Percentiles rank a stretch among this genome's conserved stretches.
Conservation (phyloP, 2,113 vertebrate genomes). For the Hyperopisus bebe region DNA sequence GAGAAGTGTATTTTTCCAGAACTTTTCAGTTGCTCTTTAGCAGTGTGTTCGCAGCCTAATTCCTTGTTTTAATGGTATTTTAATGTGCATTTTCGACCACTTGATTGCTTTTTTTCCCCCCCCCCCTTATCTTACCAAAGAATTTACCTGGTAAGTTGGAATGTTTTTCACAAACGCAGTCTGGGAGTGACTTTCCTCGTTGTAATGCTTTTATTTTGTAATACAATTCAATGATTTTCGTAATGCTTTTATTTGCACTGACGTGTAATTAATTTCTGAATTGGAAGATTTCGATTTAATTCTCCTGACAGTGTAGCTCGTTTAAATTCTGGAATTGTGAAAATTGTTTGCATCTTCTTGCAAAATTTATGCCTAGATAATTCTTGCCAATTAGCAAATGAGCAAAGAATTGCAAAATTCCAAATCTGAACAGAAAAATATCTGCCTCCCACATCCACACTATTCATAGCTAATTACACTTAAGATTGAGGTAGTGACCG, state of each 20-base stretch:
- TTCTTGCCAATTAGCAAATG: background rate
- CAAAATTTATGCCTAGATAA: background rate
- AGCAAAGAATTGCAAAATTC: background rate
- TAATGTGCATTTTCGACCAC: background rate
- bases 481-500: background rate
- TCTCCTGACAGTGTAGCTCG: background rate
- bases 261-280: background rate
- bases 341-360: background rate
- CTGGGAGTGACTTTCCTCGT: background rate
- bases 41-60: background rate
- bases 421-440: background rate
- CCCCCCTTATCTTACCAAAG: background rate
- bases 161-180: background rate
- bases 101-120: background rate
- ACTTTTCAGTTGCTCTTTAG: constrained; percentile 9
- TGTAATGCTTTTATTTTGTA: background rate
- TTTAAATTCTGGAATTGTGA: background rate
- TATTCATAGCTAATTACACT: background rate
- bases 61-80: background rate
- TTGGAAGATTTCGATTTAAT: background rate
- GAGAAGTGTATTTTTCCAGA: background rate
- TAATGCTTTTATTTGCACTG: background rate
- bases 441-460: background rate
- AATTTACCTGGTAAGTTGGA: background rate
- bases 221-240: background rate